Evolutionary conservation across 2,113 vertebrate genomes (phyloP), one percentile per base, ranked within the genome.

Genomic region (Semnornis frantzii): DNA sequence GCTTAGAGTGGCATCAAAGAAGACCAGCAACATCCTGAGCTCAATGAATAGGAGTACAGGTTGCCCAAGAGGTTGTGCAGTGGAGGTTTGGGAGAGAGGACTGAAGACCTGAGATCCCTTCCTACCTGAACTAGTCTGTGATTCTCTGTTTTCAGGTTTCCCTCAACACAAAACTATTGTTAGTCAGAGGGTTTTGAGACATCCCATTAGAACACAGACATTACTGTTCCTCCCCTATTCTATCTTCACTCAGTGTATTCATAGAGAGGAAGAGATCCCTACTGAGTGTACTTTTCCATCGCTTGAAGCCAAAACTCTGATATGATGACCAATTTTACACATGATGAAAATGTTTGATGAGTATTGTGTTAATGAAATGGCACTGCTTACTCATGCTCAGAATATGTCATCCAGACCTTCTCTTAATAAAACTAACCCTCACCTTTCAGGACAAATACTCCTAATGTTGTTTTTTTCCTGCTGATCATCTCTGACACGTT

Each of bases 401-500:
- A 30, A 58, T n/a, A 30, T 3, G 21, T 25, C 39, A 74, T 59
- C 33, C n/a, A 6, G 25, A n/a, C 6, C 11, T 78, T 58, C 48
- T 58, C 18, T 23, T 20, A 24, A n/a, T 18, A 37, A 58, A 84
- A 74, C 21, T 23, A 25, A 57, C 62, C 1, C 21, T 19, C 33
- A n/a, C 10, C 21, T 48, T n/a, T 62, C 11, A 23, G 33, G 46
- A 60, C 31, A 66, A 70, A 34, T 17, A 59, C 15, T 39, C 57
- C 24, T 50, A 39, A 46, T 23, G 16, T 34, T 13, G 8, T 10
- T 74, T 74, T 74, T 46, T 25, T 24, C 54, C 46, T 15, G 18
- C 20, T 0, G 2, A 21, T 57, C 4, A 0, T 39, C 52, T 28
- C 25, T 9, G 14, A 21, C 31, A 50, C 46, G 44, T 64, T 39